Base-by-base conservation (phyloP, 2,888 invertebrate species). In the Cheilosia vernalis region DNA sequence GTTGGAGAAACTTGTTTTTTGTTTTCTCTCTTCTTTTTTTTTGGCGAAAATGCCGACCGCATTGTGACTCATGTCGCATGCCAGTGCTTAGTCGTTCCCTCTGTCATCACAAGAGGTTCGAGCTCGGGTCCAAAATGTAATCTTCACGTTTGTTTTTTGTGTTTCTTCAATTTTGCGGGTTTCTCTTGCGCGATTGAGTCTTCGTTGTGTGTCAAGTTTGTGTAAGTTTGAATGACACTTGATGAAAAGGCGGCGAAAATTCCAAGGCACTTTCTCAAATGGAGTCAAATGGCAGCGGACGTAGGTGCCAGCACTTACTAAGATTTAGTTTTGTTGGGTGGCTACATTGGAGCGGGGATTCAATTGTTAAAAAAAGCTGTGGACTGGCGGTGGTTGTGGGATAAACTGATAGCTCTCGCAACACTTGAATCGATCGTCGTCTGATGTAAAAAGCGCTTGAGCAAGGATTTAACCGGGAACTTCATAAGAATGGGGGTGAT, bases 1-100 rank as follows among this genome's bases (percentile, higher is more conserved):
- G 40, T 44, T 53, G 49, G 74, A 40, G 67, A 72, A 85, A 85
- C 85, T 85, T 56, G 76, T 77, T 84, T 70, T 49, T 40, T 44
- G 27, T 13, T 33, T 6, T 21, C 6, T 15, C 4, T 21, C 9
- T 60, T 42, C 42, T 24, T 61, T 40, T 33, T 40, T 55, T 56
- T 19, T 49, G 58, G 69, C 42, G 70, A 70, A 70, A 42, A 70
- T 60, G 66, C 80, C 70, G 76, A 61, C 80, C 44, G 61, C 33
- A 37, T 37, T 24, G 69, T 85, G 84, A 85, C 56, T 85, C 84
- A 85, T 85, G 80, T 76, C 66, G 60, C 69, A 84, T 84, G 84
- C 64, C 74, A 64, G 56, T 74, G 74, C 69, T 70, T 67, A 61
- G 72, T 72, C 53, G 49, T 53, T 19, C 10, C 17, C 30, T 51